These are phyloP conservation scores for Silurus aristotelis DNA, from an alignment of 2,797 vertebrate species.

Conservation along the genomic window DNA sequence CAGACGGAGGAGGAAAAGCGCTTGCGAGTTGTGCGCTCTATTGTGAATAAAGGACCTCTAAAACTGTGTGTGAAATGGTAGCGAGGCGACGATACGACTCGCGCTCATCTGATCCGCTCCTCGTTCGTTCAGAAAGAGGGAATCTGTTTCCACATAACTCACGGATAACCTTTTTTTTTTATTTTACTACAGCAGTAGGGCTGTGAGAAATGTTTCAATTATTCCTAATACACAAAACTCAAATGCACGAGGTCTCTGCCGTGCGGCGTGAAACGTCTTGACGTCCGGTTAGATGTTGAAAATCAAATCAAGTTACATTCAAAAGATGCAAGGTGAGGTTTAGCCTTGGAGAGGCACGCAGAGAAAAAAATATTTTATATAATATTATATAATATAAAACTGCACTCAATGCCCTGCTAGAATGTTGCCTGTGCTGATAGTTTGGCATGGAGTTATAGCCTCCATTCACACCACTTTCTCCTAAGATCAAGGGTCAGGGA, in stretches of 20 bases:
- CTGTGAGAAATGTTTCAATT: slow-evolving; percentile 34
- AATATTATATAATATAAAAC: not conserved
- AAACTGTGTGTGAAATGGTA: slow-evolving; percentile 21
- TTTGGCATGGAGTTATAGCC: not conserved
- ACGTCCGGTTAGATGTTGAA: slow-evolving; percentile 29
- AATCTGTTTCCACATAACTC: slow-evolving; percentile 22
- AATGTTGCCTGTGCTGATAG: slow-evolving; percentile 17
- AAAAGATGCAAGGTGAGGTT: slow-evolving; percentile 42
- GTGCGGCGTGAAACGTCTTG: slow-evolving; percentile 30
- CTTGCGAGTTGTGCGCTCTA: slow-evolving; percentile 8
- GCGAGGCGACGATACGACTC: slow-evolving; percentile 10
- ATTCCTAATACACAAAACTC: slow-evolving; percentile 43
- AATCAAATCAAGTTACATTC: slow-evolving; percentile 52
- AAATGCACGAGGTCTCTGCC: slow-evolving; percentile 25
- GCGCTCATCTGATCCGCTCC: slow-evolving; percentile 3
- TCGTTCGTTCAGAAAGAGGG: not conserved
- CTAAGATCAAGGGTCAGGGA: slow-evolving; percentile 12
- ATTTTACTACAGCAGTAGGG: slow-evolving; percentile 24
- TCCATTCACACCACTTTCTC: not conserved
- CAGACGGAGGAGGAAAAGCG: slow-evolving; percentile 36
- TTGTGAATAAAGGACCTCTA: slow-evolving; percentile 1
- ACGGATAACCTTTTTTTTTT: not conserved
- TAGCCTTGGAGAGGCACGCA: slow-evolving; percentile 24
- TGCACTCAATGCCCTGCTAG: slow-evolving; percentile 41
- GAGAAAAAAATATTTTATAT: not conserved